Percentiles rank a stretch among this genome's conserved stretches.
phyloP scores from a whole-genome alignment of 2,888 invertebrate species.

The Smittia sp. region DNA sequence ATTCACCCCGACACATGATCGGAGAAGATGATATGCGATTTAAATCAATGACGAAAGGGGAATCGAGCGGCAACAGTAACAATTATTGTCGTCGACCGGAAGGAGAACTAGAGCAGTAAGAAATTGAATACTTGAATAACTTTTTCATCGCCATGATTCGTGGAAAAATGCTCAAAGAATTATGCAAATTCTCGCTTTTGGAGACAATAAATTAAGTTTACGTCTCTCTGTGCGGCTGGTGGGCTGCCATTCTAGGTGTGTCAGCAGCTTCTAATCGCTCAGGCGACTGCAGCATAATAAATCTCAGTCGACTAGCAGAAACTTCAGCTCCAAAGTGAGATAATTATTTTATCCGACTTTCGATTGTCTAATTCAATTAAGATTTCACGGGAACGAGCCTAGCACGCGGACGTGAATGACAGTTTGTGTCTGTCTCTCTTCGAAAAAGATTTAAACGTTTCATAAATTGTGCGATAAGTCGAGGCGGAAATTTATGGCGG shows the following conservation, averaged over 20 bases:
- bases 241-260: conserved; percentile 14
- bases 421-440: not conserved
- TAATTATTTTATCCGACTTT: conserved; percentile 13
- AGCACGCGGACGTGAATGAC: not conserved
- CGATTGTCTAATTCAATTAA: conserved; percentile 36
- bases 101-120: not conserved
- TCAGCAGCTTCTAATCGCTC: not conserved
- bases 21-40: conserved; percentile 22
- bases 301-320: not conserved
- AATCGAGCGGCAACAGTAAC: conserved; percentile 1
- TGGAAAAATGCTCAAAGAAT: not conserved
- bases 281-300: not conserved
- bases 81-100: conserved; percentile 5
- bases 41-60: conserved; percentile 7
- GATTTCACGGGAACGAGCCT: not conserved
- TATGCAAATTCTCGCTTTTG: not conserved
- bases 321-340: not conserved
- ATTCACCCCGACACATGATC: not conserved
- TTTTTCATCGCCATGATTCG: not conserved
- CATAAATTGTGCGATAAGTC: conserved; percentile 34
- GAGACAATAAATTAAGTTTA: not conserved
- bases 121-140: not conserved
- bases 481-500: not conserved
- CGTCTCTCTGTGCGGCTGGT: not conserved
- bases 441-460: not conserved